A percentile compares a stretch with the other conserved stretches of the same genome.
Conservation (phyloP, 2,113 vertebrate species). For the Cheilinus undulatus region DNA sequence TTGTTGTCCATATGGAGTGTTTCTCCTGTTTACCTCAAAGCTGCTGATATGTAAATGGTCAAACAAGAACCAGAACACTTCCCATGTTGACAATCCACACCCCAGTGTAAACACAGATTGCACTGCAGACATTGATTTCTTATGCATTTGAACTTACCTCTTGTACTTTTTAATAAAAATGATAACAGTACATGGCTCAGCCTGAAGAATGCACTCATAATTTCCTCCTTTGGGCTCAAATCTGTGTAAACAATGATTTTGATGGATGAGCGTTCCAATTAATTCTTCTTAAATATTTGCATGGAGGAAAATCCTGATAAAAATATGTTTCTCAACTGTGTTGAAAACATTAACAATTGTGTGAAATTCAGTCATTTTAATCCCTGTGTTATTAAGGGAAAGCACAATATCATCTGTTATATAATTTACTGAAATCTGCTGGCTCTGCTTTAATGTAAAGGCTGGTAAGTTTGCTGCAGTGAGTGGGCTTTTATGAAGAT, state of each 20-base stretch:
- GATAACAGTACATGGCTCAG: background rate
- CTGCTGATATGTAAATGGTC: too few species aligned
- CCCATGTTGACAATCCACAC: too few species aligned
- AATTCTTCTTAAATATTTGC: background rate
- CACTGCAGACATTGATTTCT: background rate
- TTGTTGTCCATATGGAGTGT: too few species aligned
- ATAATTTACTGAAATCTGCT: background rate
- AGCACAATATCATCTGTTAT: background rate
- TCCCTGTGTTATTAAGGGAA: background rate
- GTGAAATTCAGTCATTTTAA: background rate
- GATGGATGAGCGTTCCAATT: background rate
- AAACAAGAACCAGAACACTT: too few species aligned
- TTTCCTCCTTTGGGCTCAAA: constrained; percentile 3
- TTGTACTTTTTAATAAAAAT: background rate
- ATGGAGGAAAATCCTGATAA: background rate
- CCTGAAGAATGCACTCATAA: background rate
- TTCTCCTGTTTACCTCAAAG: too few species aligned
- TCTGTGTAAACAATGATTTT: background rate
- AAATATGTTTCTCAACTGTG: too few species aligned
- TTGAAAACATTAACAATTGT: background rate
- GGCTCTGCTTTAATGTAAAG: background rate
- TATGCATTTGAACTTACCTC: background rate
- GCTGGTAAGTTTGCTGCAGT: background rate
- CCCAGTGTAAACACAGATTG: too few species aligned
- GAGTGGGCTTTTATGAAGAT: too few species aligned